phyloP scores from a whole-genome alignment of 2,113 vertebrate genomes.

The Trichomycterus rosablanca region DNA sequence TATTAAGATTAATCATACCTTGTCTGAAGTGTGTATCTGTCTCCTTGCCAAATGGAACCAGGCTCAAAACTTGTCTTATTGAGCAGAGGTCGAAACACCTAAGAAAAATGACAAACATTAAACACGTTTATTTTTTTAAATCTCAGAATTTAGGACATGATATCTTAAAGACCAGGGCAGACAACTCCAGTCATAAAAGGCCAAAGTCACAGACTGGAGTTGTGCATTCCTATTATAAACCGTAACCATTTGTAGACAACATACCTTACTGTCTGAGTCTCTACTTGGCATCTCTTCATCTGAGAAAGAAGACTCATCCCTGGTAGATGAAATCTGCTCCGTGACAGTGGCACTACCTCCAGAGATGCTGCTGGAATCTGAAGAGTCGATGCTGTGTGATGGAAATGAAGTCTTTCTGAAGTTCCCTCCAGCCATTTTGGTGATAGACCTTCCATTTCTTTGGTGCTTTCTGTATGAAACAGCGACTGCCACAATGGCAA shows the following conservation, averaged over 20 bases:
- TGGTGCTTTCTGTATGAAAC: slow-evolving; percentile 73
- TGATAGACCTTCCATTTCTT: slow-evolving; percentile 53
- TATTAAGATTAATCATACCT: too few relatives aligned
- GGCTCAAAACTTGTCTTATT: slow-evolving; percentile 27
- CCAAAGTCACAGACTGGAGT: too few relatives aligned
- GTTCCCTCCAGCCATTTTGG: slow-evolving; percentile 5
- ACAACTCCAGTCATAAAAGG: too few relatives aligned
- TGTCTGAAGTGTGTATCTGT: slow-evolving; percentile 45
- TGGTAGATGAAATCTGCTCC: slow-evolving; percentile 22
- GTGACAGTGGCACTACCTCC: slow-evolving; percentile 65
- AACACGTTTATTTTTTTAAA: not conserved
- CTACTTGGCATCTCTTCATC: slow-evolving; percentile 41
- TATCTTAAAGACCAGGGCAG: too few relatives aligned
- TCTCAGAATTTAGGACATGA: too few relatives aligned
- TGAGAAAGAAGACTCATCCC: slow-evolving; percentile 23
- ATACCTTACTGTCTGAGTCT: slow-evolving; percentile 41
- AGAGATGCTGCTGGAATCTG: slow-evolving; percentile 50
- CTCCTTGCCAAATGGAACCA: slow-evolving; percentile 26
- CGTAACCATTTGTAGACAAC: not conserved
- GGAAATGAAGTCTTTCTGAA: slow-evolving; percentile 39
- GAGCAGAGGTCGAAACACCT: slow-evolving; percentile 41
- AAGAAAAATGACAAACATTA: slow-evolving; percentile 12
- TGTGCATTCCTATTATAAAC: not conserved
- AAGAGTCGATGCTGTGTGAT: slow-evolving; percentile 50
- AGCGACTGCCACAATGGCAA: slow-evolving; percentile 77